These are phyloP conservation scores for Acyrthosiphon pisum DNA, from an alignment of 1,140 invertebrate species.

Conservation along the genomic window DNA sequence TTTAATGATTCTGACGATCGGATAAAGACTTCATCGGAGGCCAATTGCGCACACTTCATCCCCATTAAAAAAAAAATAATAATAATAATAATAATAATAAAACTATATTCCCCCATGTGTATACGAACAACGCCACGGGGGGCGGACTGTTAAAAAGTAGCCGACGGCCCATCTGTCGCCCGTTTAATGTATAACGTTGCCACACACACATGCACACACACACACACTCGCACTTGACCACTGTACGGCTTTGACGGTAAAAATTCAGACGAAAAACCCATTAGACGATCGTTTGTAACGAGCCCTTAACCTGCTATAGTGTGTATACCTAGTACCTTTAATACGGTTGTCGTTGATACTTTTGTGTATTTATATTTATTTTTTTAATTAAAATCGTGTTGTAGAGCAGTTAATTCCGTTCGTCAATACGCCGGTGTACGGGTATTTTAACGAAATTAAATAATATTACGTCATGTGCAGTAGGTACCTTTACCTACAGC, in stretches of 20 bases:
- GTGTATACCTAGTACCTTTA: too few relatives aligned
- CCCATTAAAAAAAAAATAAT: constrained; percentile 44
- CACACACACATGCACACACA: background rate
- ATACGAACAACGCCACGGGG: constrained; percentile 25
- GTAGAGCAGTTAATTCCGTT: constrained; percentile 32
- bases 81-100: background rate
- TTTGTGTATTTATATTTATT: background rate
- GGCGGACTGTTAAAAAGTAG: constrained; percentile 41
- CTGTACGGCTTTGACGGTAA: background rate
- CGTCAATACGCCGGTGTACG: background rate
- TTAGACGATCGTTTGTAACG: constrained; percentile 33
- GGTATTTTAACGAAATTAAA: constrained; percentile 47
- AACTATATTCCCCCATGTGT: constrained; percentile 17
- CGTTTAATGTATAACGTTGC: background rate
- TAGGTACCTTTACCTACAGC: background rate
- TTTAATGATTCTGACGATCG: constrained; percentile 42
- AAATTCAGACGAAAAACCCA: constrained; percentile 17
- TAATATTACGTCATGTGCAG: background rate
- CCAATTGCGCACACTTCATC: constrained; percentile 48
- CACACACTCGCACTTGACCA: background rate
- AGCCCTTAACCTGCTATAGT: background rate
- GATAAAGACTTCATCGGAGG: constrained; percentile 43
- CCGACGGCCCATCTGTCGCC: constrained; percentile 40
- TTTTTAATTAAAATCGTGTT: constrained; percentile 48
- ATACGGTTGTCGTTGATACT: background rate